Conservation (phyloP, 1,140 invertebrate genomes). For the Drosophila hydei region DNA sequence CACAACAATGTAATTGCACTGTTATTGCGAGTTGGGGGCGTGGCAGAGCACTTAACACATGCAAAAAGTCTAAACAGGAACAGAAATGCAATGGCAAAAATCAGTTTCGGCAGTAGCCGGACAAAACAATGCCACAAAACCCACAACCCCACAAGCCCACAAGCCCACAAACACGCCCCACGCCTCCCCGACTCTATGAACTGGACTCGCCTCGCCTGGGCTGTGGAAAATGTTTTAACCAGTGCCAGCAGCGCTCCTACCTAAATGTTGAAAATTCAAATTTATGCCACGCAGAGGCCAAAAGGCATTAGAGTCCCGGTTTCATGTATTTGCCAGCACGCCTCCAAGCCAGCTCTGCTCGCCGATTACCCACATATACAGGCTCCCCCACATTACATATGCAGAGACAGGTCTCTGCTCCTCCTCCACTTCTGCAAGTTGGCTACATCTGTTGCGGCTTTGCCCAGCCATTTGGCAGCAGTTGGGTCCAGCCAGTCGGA, state of each 20-base stretch:
- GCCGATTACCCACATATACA: conserved; percentile 34
- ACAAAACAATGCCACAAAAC: conserved; percentile 50
- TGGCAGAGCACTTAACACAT: conserved; percentile 57
- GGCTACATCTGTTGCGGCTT: conserved; percentile 54
- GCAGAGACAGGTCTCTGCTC: conserved; percentile 24
- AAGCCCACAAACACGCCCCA: background rate
- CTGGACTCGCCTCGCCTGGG: conserved; percentile 20
- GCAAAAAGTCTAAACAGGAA: conserved; percentile 67
- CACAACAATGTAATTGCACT: conserved; percentile 74
- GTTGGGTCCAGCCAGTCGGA: conserved; percentile 51
- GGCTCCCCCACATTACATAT: conserved; percentile 54
- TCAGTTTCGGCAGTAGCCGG: conserved; percentile 40
- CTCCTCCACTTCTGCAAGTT: conserved; percentile 16
- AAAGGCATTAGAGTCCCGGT: conserved; percentile 42
- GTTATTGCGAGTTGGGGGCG: conserved; percentile 49
- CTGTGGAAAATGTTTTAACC: conserved; percentile 47
- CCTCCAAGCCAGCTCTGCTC: conserved; percentile 40
- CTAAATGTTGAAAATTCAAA: conserved; percentile 73
- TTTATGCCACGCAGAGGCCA: conserved; percentile 60
- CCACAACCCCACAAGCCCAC: conserved; percentile 12
- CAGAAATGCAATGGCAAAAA: conserved; percentile 59
- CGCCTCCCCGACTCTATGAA: no score
- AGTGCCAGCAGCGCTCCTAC: conserved; percentile 30
- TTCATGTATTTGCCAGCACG: conserved; percentile 54
- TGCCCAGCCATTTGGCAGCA: conserved; percentile 33